Evolutionary conservation across 2,113 vertebrate species (phyloP).

Genomic region (Prolemur simus): DNA sequence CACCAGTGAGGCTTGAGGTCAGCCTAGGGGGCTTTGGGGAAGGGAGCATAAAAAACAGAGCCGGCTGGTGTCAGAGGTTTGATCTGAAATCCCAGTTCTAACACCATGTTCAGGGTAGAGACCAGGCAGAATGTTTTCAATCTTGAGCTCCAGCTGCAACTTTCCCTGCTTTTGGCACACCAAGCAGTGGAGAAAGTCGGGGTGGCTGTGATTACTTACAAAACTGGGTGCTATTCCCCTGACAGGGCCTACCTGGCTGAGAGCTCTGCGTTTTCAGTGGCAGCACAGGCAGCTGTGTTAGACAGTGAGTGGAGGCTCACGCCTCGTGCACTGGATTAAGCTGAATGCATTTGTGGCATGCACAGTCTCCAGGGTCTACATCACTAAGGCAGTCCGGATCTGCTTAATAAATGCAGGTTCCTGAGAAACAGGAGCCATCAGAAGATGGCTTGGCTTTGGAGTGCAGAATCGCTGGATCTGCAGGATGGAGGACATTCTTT

Average conservation of each 20-base stretch:
- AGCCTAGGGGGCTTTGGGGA: neutral
- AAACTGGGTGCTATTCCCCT: neutral
- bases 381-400: no score
- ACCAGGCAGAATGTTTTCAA: neutral
- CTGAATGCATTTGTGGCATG: neutral
- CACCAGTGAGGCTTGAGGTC: neutral
- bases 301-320: neutral
- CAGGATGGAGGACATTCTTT: neutral
- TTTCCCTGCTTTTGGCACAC: no score
- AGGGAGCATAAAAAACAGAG: neutral
- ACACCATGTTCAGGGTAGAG: neutral
- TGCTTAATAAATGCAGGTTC: neutral
- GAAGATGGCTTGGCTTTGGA: neutral
- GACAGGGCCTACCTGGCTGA: no score
- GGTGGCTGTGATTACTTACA: neutral
- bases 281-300: neutral
- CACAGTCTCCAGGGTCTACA: fast-evolving
- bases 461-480: neutral
- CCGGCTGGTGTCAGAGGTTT: neutral
- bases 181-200: neutral
- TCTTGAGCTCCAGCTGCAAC: neutral
- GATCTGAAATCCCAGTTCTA: neutral
- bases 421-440: neutral
- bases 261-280: fast-evolving
- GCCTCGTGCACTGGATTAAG: fast-evolving